Base-by-base conservation (phyloP, 2,113 vertebrate species). In the Sylvilagus bachmani region DNA sequence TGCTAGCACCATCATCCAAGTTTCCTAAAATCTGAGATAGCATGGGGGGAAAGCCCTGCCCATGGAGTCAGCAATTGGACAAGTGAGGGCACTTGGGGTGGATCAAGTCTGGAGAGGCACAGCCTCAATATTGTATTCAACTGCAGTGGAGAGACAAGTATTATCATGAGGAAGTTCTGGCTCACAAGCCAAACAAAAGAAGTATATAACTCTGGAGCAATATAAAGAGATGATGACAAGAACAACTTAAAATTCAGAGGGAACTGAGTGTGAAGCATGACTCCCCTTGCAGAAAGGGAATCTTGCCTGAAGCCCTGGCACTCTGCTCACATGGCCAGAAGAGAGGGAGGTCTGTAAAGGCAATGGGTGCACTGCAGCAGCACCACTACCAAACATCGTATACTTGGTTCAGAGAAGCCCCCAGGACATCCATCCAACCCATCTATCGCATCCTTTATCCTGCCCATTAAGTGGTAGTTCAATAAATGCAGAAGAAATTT, bases 1-100 rank as follows among this genome's bases (percentile, higher is more conserved):
- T 79, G 8, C 86, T 80, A 74, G 5, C 36, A 38, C 87, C 81
- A 53, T 53, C 73, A 33, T 79, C 53, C 69, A 69, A 71, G 49
- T 94, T 88, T 86, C 19, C 67, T 87, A 36, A 36, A 92, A 88
- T 33, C 53, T 73, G 29, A 90, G n/a, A 69, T 8, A 82, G 78
- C 22, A 16, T 53, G 89, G 9, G 67, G 77, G 17, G 33, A 44
- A 94, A 29, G 6, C 17, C 27, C 3, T 80, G 29, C 51, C 87
- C 5, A 14, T 31, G 33, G 16, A 64, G 61, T 89, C 31, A 86
- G 29, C 25, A 51, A 53, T 10, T 31, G 53, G 58, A 61, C 31
- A 64, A 29, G 33, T 36, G 33, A 79, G 16, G 55, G 4, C 66
- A 85, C 31, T 33, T 89, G 58, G 44, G 71, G 31, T 49, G 24